A percentile compares a stretch with the other conserved stretches of the same genome.
These are phyloP conservation scores for Drosophila littoralis DNA, from an alignment of 1,140 invertebrate genomes.

Conservation along the genomic window DNA sequence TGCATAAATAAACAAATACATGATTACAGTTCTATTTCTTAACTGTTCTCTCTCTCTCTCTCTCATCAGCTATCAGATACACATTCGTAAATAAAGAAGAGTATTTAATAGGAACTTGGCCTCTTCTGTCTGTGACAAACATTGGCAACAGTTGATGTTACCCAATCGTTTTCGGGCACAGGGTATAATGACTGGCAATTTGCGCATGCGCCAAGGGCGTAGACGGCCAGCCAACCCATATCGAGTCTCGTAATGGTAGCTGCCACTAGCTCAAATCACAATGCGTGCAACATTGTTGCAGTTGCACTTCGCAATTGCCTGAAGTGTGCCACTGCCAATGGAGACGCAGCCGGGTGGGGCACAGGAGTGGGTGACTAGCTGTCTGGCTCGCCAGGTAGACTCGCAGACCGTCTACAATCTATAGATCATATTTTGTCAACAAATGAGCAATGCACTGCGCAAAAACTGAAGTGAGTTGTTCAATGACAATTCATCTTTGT, in stretches of 20 bases:
- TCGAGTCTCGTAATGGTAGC: background rate
- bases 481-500: too few relatives aligned
- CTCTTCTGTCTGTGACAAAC: background rate
- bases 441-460: slow-evolving; percentile 7
- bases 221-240: slow-evolving; percentile 19
- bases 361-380: slow-evolving; percentile 1
- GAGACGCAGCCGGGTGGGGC: background rate
- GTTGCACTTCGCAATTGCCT: slow-evolving; percentile 6
- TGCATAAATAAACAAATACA: too few relatives aligned
- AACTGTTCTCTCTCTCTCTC: too few relatives aligned
- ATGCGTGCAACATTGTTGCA: slow-evolving; percentile 23
- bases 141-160: background rate
- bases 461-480: background rate
- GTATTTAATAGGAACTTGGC: too few relatives aligned
- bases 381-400: slow-evolving; percentile 2
- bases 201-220: slow-evolving; percentile 39
- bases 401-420: background rate
- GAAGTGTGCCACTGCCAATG: background rate
- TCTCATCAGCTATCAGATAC: too few relatives aligned
- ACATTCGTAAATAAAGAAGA: too few relatives aligned
- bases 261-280: background rate
- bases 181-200: slow-evolving; percentile 28
- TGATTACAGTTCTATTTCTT: too few relatives aligned
- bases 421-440: slow-evolving; percentile 6
- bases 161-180: background rate